phyloP scores from a whole-genome alignment of 1,140 invertebrate species.

The Asobara japonica region DNA sequence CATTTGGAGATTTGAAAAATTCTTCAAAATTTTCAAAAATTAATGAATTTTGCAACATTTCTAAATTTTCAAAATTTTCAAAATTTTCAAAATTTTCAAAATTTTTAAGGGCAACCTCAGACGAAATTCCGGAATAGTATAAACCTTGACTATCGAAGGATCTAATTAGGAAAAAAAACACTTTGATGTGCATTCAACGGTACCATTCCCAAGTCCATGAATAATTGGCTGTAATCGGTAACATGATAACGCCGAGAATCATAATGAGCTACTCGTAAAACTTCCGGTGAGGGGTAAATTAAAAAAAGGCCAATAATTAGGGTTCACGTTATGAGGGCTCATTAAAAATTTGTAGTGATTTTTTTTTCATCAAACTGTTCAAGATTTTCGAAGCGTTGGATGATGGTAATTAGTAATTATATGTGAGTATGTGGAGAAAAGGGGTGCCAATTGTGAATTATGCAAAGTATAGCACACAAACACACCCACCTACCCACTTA shows the following conservation, averaged over 20 bases:
- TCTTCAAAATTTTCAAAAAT: no score
- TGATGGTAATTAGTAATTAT: not conserved
- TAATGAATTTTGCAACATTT: no score
- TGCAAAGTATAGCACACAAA: no score
- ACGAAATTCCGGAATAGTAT: slow-evolving; percentile 33
- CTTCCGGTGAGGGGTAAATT: slow-evolving; percentile 10
- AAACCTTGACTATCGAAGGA: slow-evolving; percentile 7
- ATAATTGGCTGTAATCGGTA: slow-evolving; percentile 29
- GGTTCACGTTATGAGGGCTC: not conserved
- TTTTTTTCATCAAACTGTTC: not conserved
- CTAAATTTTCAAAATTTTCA: no score
- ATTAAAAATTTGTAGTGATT: not conserved
- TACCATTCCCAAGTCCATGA: slow-evolving; percentile 24
- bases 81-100: no score
- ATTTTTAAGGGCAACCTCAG: no score
- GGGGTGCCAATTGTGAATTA: not conserved
- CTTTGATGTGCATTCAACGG: not conserved
- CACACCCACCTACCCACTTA: no score
- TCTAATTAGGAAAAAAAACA: slow-evolving; percentile 21
- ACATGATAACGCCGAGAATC: not conserved
- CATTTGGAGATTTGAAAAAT: no score
- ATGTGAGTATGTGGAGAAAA: not conserved
- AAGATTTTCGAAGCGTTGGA: not conserved
- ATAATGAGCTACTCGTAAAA: slow-evolving; percentile 10
- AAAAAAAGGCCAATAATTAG: slow-evolving; percentile 15